Conservation (phyloP, 1,140 invertebrate species). For the Doryteuthis pealeii region DNA sequence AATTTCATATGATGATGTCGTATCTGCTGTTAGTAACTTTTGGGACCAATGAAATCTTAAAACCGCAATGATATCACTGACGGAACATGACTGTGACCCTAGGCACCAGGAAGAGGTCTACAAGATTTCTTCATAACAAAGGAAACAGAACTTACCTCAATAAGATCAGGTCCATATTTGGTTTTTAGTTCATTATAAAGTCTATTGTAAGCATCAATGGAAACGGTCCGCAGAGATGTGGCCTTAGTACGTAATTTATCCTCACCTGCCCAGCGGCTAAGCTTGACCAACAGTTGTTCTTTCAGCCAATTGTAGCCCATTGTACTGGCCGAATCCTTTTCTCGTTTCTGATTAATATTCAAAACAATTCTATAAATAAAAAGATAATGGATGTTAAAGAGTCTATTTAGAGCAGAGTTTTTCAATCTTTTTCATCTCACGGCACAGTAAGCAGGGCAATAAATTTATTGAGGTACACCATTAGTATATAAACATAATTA, state of each 20-base stretch:
- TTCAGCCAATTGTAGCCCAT: conserved; percentile 52
- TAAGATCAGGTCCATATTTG: conserved; percentile 76
- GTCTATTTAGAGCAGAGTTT: neutral
- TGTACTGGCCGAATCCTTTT: conserved; percentile 13
- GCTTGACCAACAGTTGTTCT: conserved; percentile 64
- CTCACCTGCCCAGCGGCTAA: conserved; percentile 69
- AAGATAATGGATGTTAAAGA: neutral
- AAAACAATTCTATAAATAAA: conserved; percentile 3
- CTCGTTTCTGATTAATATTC: neutral
- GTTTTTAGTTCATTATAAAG: conserved; percentile 77
- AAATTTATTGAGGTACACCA: too few species aligned
- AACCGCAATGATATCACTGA: too few species aligned
- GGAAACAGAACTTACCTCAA: conserved; percentile 63
- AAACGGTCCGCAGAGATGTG: conserved; percentile 70
- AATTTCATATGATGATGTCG: too few species aligned
- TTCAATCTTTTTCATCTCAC: too few species aligned
- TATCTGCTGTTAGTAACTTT: too few species aligned
- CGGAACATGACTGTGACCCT: too few species aligned
- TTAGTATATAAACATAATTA: too few species aligned
- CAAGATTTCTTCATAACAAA: too few species aligned
- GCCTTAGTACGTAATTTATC: conserved; percentile 41
- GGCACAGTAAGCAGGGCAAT: too few species aligned
- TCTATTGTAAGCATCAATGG: conserved; percentile 70
- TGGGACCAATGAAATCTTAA: too few species aligned
- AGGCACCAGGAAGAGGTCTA: too few species aligned